Evolutionary conservation across 37 sponge, comb jelly and placozoan genomes (phyloP).

Genomic region (Amphimedon queenslandica): DNA sequence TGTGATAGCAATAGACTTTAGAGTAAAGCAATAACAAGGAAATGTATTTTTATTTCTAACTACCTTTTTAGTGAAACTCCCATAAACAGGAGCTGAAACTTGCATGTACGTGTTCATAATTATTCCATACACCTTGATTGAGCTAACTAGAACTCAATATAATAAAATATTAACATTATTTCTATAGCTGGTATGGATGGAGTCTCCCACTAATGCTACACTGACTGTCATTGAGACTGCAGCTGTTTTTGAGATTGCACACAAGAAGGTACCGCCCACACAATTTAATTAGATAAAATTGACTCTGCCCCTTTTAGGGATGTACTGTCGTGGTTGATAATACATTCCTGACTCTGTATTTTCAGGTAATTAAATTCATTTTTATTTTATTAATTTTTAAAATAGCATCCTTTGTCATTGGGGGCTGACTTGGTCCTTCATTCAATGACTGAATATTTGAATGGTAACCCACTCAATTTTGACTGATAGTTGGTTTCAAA

Average conservation of each 20-base stretch:
- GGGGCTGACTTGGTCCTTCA: conserved; percentile 95
- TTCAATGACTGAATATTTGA: conserved; percentile 96
- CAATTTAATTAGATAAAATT: background rate
- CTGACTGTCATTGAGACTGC: conserved; percentile 74
- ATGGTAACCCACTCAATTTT: conserved; percentile 43
- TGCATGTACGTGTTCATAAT: too few species aligned
- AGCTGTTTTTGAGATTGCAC: conserved; percentile 60
- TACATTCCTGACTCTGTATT: conserved; percentile 95
- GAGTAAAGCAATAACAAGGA: too few species aligned
- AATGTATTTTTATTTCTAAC: too few species aligned
- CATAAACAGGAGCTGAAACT: too few species aligned
- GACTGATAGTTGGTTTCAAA: background rate
- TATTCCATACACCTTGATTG: too few species aligned
- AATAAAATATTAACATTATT: too few species aligned
- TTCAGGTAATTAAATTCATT: conserved; percentile 13
- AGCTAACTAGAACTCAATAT: too few species aligned
- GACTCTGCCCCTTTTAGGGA: background rate
- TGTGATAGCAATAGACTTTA: too few species aligned
- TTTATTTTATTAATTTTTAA: background rate
- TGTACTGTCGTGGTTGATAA: conserved; percentile 89
- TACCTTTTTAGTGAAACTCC: too few species aligned
- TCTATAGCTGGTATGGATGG: conserved; percentile 95
- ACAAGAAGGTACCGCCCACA: conserved; percentile 24
- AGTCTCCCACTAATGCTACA: conserved; percentile 89
- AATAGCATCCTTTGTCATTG: conserved; percentile 73